phyloP scores from a whole-genome alignment of 1,140 invertebrate genomes.

The Drosophila sucinea region DNA sequence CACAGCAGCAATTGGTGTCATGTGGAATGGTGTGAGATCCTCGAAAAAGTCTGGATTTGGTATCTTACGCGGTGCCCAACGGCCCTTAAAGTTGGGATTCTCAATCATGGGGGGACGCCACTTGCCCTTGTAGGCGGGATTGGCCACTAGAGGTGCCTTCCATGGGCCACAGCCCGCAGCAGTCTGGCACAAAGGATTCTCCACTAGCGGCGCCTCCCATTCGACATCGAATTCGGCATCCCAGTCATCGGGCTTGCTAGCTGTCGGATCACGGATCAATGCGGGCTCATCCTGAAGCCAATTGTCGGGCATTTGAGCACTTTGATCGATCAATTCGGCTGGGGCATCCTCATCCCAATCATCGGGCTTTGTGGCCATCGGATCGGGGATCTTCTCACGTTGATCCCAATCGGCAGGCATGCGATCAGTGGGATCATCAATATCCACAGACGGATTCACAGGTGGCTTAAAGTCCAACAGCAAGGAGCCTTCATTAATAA shows the following conservation, averaged over 20 bases:
- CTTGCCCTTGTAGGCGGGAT: conserved; percentile 96
- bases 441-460: conserved; percentile 97
- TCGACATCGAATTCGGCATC: conserved; percentile 99
- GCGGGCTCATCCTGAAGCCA: conserved; percentile 97
- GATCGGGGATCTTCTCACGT: conserved; percentile 96
- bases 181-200: conserved; percentile 93
- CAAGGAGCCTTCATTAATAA: conserved; percentile 93
- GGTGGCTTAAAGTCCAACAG: conserved; percentile 95
- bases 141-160: conserved; percentile 93
- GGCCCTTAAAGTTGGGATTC: conserved; percentile 97
- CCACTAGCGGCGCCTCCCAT: conserved; percentile 98
- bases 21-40: conserved; percentile 93
- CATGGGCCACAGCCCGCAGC: conserved; percentile 96
- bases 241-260: conserved; percentile 96
- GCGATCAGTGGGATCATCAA: conserved; percentile 96
- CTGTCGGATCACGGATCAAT: conserved; percentile 93
- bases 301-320: conserved; percentile 93
- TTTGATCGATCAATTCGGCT: conserved; percentile 93
- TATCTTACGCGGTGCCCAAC: conserved; percentile 94
- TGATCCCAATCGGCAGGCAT: conserved; percentile 98
- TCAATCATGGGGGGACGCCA: conserved; percentile 95
- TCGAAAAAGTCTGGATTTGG: conserved; percentile 97
- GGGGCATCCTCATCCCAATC: conserved; percentile 98
- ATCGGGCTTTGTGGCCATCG: conserved; percentile 93
- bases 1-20: conserved; percentile 96